Base-by-base conservation (phyloP, 2,888 invertebrate genomes). In the Entomobrya proxima region DNA sequence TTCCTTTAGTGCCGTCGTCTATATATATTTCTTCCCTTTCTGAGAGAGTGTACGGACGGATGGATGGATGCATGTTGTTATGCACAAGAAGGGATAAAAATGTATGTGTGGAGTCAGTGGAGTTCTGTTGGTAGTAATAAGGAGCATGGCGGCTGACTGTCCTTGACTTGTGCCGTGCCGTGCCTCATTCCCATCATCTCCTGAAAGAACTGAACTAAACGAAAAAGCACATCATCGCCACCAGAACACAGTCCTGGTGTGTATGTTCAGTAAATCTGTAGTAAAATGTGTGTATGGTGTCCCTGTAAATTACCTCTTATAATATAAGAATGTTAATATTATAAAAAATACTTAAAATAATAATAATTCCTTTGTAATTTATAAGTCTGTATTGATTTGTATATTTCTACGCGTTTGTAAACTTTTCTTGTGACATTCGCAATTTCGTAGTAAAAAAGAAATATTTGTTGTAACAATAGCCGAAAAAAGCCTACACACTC, bases 81-180 rank as follows among this genome's bases (percentile, higher is more conserved):
- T 77, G 69, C 77, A 77, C 64, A 77, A 77, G 77, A 85, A 85
- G 61, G 69, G 72, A 78, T 78, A 85, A 64, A 78, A 76, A 67
- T 83, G 83, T 75, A 67, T 61, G 5, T 74, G 50, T 58, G 44
- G 50, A 37, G 67, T 35, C 15, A n/a, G 44, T 74, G 40, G 27
- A n/a, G 24, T 18, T 6, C 13, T 4, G 21, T 30, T 50, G 35
- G 75, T 52, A 75, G 30, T 76, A 72, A 69, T 72, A 85, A 79
- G 76, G 86, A 85, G 86, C 87, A 87, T 88, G 88, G 88, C 86
- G 85, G 87, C 86, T 87, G 87, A 89, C 88, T 88, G 89, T 86
- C 89, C 89, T 89, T 89, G 88, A 88, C 86, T 87, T 84, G 83
- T 88, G 87, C 86, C 79, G 85, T 80, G 81, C 79, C 85, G 86